Evolutionary conservation across 2,888 invertebrate species (phyloP).

Genomic region (Scaptodrosophila latifasciaeformis): DNA sequence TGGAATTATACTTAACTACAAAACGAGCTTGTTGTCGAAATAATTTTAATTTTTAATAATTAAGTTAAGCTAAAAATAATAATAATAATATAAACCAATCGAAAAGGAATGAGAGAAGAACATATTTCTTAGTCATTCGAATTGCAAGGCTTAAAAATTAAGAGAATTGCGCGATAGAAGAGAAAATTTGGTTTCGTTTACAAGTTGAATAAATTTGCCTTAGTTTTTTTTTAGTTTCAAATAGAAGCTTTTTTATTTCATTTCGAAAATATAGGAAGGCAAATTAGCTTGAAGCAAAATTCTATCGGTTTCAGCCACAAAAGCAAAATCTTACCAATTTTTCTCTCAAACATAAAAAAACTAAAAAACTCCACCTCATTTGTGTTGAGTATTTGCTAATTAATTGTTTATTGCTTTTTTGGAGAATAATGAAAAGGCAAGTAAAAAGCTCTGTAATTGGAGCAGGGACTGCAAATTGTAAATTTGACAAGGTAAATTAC

Average conservation of each 20-base stretch:
- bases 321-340: conserved; percentile 8
- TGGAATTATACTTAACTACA: conserved; percentile 59
- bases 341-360: conserved; percentile 2
- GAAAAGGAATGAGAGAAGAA: no score
- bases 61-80: conserved; percentile 32
- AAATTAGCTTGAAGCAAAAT: conserved; percentile 56
- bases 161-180: no score
- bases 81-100: neutral
- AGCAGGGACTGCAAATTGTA: conserved; percentile 3
- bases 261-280: no score
- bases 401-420: neutral
- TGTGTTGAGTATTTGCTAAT: neutral
- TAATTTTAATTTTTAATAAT: conserved; percentile 49
- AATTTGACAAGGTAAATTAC: conserved; percentile 7
- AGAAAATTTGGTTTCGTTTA: no score
- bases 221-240: no score
- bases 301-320: conserved; percentile 64
- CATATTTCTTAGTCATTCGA: no score
- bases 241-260: no score
- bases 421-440: neutral
- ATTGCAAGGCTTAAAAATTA: no score
- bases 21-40: conserved; percentile 70
- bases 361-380: no score
- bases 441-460: neutral
- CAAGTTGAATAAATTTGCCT: no score